Conservation (phyloP, 1,140 invertebrate species). For the Mylabris phalerata region DNA sequence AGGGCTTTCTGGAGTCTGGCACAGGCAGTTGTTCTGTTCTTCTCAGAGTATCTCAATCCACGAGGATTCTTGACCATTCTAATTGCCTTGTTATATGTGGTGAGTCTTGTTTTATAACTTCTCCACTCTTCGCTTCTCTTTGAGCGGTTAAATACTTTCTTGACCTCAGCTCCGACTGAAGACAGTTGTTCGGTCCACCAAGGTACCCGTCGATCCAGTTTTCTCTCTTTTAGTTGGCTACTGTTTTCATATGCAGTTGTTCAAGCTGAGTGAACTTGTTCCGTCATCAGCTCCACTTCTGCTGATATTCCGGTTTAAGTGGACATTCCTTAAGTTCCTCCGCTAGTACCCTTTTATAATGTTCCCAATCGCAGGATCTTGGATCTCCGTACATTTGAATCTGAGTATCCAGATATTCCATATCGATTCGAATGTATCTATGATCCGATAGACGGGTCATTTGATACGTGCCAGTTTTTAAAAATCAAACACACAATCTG, state of each 20-base stretch:
- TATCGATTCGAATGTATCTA: background rate
- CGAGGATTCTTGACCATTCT: background rate
- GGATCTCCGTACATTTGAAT: background rate
- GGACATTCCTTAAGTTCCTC: background rate
- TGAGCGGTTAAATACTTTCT: background rate
- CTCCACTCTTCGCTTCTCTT: background rate
- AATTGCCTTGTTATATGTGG: background rate
- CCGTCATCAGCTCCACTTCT: background rate
- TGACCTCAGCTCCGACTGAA: background rate
- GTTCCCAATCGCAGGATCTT: background rate
- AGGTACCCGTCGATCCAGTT: background rate
- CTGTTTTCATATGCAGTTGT: background rate
- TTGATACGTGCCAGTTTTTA: background rate
- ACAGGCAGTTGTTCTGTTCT: background rate
- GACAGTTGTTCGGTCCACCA: background rate
- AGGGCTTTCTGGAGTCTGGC: background rate
- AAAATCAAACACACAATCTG: too few species aligned
- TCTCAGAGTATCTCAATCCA: background rate
- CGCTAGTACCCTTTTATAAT: too few species aligned
- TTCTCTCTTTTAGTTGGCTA: background rate
- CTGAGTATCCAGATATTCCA: background rate
- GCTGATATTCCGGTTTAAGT: background rate
- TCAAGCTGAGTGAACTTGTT: background rate
- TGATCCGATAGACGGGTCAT: background rate
- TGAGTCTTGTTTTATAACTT: background rate